Evolutionary conservation across 2,888 invertebrate genomes (phyloP).

Genomic region (Baccha elongata): DNA sequence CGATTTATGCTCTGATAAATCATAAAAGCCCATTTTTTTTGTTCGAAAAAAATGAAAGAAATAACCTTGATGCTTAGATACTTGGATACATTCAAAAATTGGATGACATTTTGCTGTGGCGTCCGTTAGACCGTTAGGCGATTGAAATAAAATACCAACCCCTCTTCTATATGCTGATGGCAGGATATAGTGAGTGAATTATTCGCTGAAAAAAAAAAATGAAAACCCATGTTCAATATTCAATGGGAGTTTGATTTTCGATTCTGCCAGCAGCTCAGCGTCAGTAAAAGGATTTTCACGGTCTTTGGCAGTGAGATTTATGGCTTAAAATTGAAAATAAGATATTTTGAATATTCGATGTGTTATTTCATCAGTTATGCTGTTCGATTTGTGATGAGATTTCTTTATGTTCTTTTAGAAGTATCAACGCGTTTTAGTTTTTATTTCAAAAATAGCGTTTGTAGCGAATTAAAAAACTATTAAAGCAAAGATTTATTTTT

Average conservation of each 20-base stretch:
- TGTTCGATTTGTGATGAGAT: neutral
- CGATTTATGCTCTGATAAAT: conserved; percentile 65
- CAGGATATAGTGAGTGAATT: neutral
- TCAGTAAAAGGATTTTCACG: conserved; percentile 10
- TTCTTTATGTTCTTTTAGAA: no score
- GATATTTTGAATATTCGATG: conserved; percentile 9
- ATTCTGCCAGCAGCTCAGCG: neutral
- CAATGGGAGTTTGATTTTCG: neutral
- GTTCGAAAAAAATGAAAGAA: neutral
- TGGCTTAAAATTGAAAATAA: neutral
- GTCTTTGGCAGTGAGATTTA: conserved; percentile 10
- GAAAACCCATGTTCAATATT: conserved; percentile 8
- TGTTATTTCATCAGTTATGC: neutral
- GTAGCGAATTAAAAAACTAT: no score
- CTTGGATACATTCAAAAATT: conserved; percentile 1
- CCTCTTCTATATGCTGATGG: neutral
- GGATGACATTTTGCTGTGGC: conserved; percentile 6
- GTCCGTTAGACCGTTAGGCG: neutral
- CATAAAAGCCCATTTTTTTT: conserved; percentile 40
- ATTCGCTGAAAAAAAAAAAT: neutral
- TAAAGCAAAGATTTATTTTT: no score
- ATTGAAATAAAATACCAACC: neutral
- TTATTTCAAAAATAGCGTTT: no score
- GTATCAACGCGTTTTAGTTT: no score
- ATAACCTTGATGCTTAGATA: neutral